Evolutionary conservation across 2,113 vertebrate species (phyloP).

Genomic region (Oreochromis tanganicae): DNA sequence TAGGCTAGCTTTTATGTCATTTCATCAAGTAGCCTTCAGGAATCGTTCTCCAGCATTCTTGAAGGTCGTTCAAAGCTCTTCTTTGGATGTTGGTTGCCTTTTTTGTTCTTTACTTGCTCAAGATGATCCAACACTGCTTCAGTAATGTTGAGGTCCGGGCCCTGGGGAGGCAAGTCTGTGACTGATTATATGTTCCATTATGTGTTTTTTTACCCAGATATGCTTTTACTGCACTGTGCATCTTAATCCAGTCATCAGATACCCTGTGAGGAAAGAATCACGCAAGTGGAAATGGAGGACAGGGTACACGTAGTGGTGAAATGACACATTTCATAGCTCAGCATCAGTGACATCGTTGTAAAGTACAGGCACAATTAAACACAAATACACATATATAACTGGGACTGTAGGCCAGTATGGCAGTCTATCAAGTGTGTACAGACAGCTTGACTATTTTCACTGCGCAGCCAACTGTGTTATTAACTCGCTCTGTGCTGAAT

Average conservation of each 20-base stretch:
- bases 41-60: not conserved
- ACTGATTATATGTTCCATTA: no score
- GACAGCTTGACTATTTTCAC: slow-evolving; percentile 39
- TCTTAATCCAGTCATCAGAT: not conserved
- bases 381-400: not conserved
- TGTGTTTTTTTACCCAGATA: no score
- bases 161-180: no score
- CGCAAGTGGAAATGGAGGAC: not conserved
- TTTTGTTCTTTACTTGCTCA: not conserved
- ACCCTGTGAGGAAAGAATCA: not conserved
- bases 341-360: not conserved
- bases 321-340: not conserved
- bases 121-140: not conserved
- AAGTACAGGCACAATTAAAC: slow-evolving; percentile 21
- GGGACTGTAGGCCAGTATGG: not conserved
- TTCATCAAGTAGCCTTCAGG: not conserved
- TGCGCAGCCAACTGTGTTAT: slow-evolving; percentile 58
- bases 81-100: not conserved
- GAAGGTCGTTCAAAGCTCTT: not conserved
- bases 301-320: not conserved
- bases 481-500: slow-evolving; percentile 46
- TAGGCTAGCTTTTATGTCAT: not conserved
- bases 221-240: not conserved
- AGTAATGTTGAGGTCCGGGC: not conserved
- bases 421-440: slow-evolving; percentile 36